Percentiles rank a stretch among this genome's conserved stretches.
Conservation (phyloP, 2,888 invertebrate genomes). For the Agrotis segetum region DNA sequence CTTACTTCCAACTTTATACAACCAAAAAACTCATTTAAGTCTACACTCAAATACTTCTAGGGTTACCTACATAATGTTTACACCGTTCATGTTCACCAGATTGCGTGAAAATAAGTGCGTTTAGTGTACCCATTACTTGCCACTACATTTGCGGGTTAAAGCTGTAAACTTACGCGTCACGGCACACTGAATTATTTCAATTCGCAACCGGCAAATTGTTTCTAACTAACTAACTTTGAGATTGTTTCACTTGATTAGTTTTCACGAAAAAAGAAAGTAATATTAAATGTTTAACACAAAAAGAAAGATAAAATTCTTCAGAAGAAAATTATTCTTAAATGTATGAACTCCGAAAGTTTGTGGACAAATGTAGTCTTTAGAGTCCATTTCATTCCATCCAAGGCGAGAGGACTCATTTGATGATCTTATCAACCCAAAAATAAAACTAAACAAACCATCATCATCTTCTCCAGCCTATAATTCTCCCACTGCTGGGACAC, state of each 20-base stretch:
- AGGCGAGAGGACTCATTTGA: too few species aligned
- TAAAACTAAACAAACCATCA: too few species aligned
- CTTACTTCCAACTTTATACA: too few species aligned
- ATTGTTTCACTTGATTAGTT: slow-evolving; percentile 80
- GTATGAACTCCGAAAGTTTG: neutral
- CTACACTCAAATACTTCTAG: neutral
- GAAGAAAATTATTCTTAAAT: slow-evolving; percentile 23
- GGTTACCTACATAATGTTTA: neutral
- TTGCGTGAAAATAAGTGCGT: slow-evolving; percentile 66
- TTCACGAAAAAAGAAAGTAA: slow-evolving; percentile 59
- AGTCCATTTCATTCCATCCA: too few species aligned
- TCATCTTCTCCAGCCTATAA: neutral
- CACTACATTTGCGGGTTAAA: slow-evolving; percentile 73
- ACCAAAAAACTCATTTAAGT: too few species aligned
- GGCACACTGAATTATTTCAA: slow-evolving; percentile 84
- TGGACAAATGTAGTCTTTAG: neutral
- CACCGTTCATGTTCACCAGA: slow-evolving; percentile 55
- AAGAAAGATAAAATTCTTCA: slow-evolving; percentile 34
- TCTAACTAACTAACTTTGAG: slow-evolving; percentile 80
- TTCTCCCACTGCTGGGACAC: neutral
- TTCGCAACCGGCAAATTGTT: slow-evolving; percentile 83
- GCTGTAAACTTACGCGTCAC: slow-evolving; percentile 78
- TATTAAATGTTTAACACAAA: slow-evolving; percentile 45
- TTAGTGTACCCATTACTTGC: slow-evolving; percentile 70
- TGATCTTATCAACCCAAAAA: too few species aligned